phyloP scores from a whole-genome alignment of 1,140 invertebrate species.

The Lutraria rhynchaena region DNA sequence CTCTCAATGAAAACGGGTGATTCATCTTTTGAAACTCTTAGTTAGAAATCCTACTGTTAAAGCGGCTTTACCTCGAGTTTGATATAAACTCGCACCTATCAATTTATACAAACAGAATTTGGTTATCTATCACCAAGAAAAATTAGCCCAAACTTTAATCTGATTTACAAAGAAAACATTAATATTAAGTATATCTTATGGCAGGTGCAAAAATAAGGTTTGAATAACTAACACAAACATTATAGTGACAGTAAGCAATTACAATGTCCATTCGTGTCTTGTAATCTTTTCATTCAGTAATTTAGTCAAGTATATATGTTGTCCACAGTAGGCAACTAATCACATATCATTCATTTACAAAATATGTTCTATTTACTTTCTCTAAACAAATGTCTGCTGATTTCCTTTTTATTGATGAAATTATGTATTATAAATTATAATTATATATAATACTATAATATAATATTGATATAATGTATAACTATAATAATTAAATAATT shows the following conservation, averaged over 20 bases:
- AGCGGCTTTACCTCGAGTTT: conserved; percentile 45
- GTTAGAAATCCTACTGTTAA: conserved; percentile 39
- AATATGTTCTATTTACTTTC: no score
- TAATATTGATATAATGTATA: no score
- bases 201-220: conserved; percentile 52
- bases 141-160: conserved; percentile 44
- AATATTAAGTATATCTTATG: conserved; percentile 46
- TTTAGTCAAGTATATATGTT: no score
- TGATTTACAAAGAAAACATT: conserved; percentile 28
- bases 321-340: no score
- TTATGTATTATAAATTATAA: no score
- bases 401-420: no score
- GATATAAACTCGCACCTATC: conserved; percentile 37
- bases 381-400: no score
- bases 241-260: conserved; percentile 10
- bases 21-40: conserved; percentile 18
- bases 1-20: not conserved
- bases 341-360: no score
- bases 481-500: no score
- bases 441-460: no score
- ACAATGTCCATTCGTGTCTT: no score
- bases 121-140: conserved; percentile 23
- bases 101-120: conserved; percentile 27
- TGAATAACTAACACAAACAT: conserved; percentile 44
- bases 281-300: no score